Evolutionary conservation across 2,113 vertebrate species (phyloP).

Genomic region (Motacilla alba): DNA sequence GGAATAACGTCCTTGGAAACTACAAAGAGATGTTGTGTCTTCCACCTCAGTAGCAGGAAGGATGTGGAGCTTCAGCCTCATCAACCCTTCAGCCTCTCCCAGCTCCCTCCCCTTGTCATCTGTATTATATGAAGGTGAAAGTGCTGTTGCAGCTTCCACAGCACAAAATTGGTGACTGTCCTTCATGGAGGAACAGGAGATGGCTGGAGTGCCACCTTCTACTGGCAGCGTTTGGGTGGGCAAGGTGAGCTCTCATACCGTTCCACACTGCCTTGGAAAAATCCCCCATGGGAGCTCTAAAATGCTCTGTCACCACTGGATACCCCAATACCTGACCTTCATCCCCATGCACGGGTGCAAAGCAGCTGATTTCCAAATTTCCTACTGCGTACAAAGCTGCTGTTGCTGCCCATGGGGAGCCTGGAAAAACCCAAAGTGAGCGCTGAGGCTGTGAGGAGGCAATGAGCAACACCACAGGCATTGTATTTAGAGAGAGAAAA

Average conservation of each 20-base stretch:
- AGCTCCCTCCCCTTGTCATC: fast-evolving
- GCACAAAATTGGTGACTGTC: background rate
- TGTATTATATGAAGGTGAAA: fast-evolving
- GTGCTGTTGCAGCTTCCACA: fast-evolving
- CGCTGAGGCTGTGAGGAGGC: background rate
- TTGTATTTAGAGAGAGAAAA: fast-evolving
- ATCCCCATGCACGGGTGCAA: fast-evolving
- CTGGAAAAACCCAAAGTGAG: background rate
- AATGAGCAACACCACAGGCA: fast-evolving
- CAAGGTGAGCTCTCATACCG: background rate
- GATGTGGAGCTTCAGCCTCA: background rate
- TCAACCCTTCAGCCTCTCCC: background rate
- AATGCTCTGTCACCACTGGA: background rate
- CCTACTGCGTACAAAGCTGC: background rate
- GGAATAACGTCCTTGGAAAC: background rate
- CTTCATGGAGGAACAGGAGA: background rate
- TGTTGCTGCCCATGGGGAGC: too few species aligned
- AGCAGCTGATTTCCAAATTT: background rate
- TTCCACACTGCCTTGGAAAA: background rate
- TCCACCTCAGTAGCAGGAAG: background rate
- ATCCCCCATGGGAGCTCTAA: background rate
- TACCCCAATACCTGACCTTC: background rate
- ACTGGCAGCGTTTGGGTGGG: fast-evolving
- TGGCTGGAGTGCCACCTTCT: background rate
- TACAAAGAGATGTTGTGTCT: background rate